phyloP scores from a whole-genome alignment of 1,140 invertebrate genomes.

The Phymastichus coffea region DNA sequence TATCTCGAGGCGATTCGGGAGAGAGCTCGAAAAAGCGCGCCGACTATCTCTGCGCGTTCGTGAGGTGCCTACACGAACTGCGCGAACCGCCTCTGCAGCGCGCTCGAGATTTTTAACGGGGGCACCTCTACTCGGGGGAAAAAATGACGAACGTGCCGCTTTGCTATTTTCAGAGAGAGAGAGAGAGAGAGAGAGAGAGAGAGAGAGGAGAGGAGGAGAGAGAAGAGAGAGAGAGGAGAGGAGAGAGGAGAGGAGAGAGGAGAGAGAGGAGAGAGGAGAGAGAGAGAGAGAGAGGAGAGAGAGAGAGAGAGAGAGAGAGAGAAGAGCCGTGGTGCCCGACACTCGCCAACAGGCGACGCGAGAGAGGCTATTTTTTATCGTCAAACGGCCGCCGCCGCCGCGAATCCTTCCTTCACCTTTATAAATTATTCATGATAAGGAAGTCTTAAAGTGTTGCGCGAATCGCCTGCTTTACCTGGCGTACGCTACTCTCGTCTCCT shows the following conservation, averaged over 20 bases:
- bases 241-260: no score
- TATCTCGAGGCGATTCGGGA: conserved; percentile 24
- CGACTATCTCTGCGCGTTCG: background rate
- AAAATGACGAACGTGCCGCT: conserved; percentile 19
- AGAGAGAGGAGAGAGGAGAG: no score
- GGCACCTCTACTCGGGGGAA: background rate
- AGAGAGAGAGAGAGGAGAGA: no score
- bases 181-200: conserved; percentile 8
- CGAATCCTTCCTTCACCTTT: conserved; percentile 5
- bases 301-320: no score
- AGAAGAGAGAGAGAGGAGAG: background rate
- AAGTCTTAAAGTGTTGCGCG: conserved; percentile 23
- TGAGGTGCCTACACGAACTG: background rate
- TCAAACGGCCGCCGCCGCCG: no score
- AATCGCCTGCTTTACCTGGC: background rate
- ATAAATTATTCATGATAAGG: conserved; percentile 30
- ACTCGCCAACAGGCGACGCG: no score
- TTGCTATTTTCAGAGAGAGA: conserved; percentile 18
- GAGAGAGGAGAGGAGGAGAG: no score
- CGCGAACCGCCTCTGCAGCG: background rate
- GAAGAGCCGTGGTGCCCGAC: no score
- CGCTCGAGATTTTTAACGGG: conserved; percentile 13
- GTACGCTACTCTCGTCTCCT: background rate
- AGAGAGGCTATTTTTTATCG: conserved; percentile 8
- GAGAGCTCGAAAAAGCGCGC: conserved; percentile 20